Evolutionary conservation across 2,113 vertebrate species (phyloP), one percentile per base, ranked within the genome.

Genomic region (Bufo bufo): DNA sequence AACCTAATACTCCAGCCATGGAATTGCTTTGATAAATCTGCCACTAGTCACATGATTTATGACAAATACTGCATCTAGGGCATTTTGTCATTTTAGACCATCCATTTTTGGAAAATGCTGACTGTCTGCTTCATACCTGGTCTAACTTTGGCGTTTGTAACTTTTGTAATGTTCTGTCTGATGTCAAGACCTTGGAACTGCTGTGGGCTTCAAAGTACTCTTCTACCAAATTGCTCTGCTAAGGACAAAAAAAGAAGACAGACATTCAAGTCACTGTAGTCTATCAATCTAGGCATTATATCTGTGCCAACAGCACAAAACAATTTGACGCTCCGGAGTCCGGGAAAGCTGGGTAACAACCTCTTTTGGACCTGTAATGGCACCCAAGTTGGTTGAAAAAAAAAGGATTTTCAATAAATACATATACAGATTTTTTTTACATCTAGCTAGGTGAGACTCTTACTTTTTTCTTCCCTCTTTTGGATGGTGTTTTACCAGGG

Each of bases 181-280:
- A 99, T 0, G 98, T 99, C 89, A 97, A 90, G 52, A 99, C 97
- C 92, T 98, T 99, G 20, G 97, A 98, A 93, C 95, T 98, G 91
- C 97, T 97, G 17, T 99, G 98, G 89, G 98, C 98, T 92, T 99
- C 98, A 89, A 99, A 99, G 90, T 99, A 99, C 75, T 98, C 97
- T 91, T 98, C 97, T 43, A 98, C 95, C 91, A 98, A 93, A 89
- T 91, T 95, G 91, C 90, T 94, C 96, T 98, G 89, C 54, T 94
- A 93, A 84, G 5, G 14, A 61, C 9, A 61, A 61, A 13, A 58
- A 2, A 0, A 82, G 50, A 84, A 45, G 7, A 33, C 3, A 20
- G 7, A 75, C 4, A 74, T 23, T 33, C n/a, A 69, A 63, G 61
- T 8, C 61, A 63, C 17, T 63, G 61, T 17, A 63, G 6, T 63